Conservation (phyloP, 2,888 invertebrate species). For the Temnothorax rugatulus region DNA sequence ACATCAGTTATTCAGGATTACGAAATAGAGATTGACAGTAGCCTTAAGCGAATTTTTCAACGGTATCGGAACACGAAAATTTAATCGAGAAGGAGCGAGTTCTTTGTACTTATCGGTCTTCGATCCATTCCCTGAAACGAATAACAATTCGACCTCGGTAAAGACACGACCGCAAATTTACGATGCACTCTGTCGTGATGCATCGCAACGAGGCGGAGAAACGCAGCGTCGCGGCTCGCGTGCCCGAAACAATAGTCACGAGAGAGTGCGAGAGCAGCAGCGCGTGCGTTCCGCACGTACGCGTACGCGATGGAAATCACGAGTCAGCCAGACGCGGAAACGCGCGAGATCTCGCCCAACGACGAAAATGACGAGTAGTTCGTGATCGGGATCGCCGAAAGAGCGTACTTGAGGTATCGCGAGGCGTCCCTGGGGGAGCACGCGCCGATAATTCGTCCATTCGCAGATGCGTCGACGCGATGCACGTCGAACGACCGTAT, state of each 20-base stretch:
- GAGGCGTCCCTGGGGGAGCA: not conserved
- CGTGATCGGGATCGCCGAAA: slow-evolving; percentile 42
- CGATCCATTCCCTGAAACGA: not conserved
- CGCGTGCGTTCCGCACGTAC: slow-evolving; percentile 5
- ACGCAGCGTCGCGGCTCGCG: slow-evolving; percentile 25
- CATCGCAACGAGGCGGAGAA: slow-evolving; percentile 43
- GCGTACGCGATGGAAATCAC: slow-evolving; percentile 26
- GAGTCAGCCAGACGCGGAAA: slow-evolving; percentile 29
- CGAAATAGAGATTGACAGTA: not conserved
- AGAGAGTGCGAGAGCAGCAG: not conserved
- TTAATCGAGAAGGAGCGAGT: not conserved
- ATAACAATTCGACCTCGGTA: not conserved
- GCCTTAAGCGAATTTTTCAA: not conserved
- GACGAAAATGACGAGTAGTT: slow-evolving; percentile 44
- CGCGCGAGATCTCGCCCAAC: slow-evolving; percentile 24
- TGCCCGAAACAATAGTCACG: slow-evolving; percentile 35
- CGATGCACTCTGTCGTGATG: not conserved
- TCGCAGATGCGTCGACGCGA: slow-evolving; percentile 37
- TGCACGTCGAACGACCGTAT: not conserved
- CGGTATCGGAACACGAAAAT: not conserved
- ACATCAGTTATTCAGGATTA: not conserved
- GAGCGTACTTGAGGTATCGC: not conserved
- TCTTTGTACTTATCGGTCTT: not conserved
- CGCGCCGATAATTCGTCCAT: slow-evolving; percentile 36
- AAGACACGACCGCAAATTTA: slow-evolving; percentile 21